A percentile compares a stretch with the other conserved stretches of the same genome.
These are phyloP conservation scores for Ursus arctos DNA, from an alignment of 2,113 vertebrate species.

Conservation along the genomic window DNA sequence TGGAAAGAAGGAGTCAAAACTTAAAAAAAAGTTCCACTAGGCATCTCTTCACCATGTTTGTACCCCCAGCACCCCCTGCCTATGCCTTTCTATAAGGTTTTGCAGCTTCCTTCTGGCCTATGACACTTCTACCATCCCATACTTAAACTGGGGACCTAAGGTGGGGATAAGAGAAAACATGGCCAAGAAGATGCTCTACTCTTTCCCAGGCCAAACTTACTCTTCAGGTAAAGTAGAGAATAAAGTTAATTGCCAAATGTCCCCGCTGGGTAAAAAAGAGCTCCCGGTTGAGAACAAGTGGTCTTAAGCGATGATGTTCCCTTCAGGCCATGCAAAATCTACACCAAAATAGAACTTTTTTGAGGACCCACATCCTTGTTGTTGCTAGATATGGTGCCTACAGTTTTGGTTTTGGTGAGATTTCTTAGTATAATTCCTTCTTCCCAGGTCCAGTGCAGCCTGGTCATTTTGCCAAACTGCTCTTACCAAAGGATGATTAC, in stretches of 20 bases:
- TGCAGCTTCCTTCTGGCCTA: neutral
- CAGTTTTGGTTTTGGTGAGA: neutral
- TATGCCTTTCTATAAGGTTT: neutral
- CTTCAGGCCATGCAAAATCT: neutral
- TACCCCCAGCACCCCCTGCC: neutral
- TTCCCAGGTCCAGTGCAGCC: neutral
- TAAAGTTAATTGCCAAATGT: neutral
- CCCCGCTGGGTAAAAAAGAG: neutral
- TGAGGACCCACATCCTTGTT: neutral
- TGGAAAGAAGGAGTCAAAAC: neutral
- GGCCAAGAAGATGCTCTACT: neutral
- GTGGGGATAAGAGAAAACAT: neutral
- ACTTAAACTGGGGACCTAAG: neutral
- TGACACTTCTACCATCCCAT: neutral
- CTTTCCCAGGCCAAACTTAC: neutral
- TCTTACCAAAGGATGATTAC: neutral
- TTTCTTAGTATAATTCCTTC: neutral
- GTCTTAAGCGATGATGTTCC: neutral
- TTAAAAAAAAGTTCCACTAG: neutral
- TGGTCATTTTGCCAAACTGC: neutral
- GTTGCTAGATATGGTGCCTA: neutral
- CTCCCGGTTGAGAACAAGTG: neutral
- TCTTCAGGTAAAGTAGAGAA: neutral
- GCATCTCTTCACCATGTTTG: neutral
- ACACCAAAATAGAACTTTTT: neutral